Conservation (phyloP, 2,797 vertebrate species). For the Parambassis ranga region DNA sequence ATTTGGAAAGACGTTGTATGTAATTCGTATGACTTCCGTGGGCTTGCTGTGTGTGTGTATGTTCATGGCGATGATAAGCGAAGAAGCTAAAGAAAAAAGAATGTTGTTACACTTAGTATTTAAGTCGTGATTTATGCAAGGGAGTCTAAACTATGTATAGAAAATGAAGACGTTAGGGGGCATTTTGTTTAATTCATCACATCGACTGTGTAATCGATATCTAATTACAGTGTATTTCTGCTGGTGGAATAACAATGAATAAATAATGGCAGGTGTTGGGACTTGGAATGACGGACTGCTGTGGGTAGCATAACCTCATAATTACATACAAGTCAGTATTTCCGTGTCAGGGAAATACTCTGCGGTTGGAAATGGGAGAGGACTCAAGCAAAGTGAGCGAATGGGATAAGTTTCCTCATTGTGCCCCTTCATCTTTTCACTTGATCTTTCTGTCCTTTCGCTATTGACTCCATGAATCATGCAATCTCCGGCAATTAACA, state of each 20-base stretch:
- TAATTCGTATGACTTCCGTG: constrained; percentile 69
- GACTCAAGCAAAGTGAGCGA: constrained; percentile 62
- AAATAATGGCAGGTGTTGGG: constrained; percentile 76
- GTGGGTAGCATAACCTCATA: constrained; percentile 76
- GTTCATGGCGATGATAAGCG: constrained; percentile 52
- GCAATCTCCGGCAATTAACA: constrained; percentile 60
- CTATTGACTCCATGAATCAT: constrained; percentile 67
- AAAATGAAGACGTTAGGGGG: constrained; percentile 70
- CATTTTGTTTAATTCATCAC: constrained; percentile 81
- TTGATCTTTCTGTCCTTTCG: constrained; percentile 62
- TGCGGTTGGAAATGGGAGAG: constrained; percentile 71
- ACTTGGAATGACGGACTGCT: constrained; percentile 72
- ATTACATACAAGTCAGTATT: constrained; percentile 84
- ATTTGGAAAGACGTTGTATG: constrained; percentile 71
- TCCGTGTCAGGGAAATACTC: constrained; percentile 80
- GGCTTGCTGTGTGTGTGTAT: constrained; percentile 41
- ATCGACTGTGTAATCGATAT: constrained; percentile 80
- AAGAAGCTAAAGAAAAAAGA: constrained; percentile 29
- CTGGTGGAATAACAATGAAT: constrained; percentile 82
- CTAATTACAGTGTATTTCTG: constrained; percentile 83
- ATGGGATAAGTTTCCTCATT: constrained; percentile 59
- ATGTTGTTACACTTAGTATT: constrained; percentile 32
- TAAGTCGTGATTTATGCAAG: constrained; percentile 62
- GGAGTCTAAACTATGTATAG: constrained; percentile 52
- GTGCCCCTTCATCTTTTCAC: constrained; percentile 50